Percentiles rank a stretch among this genome's conserved stretches.
These are phyloP conservation scores for Coluber constrictor DNA, from an alignment of 2,797 vertebrate species.

Conservation along the genomic window DNA sequence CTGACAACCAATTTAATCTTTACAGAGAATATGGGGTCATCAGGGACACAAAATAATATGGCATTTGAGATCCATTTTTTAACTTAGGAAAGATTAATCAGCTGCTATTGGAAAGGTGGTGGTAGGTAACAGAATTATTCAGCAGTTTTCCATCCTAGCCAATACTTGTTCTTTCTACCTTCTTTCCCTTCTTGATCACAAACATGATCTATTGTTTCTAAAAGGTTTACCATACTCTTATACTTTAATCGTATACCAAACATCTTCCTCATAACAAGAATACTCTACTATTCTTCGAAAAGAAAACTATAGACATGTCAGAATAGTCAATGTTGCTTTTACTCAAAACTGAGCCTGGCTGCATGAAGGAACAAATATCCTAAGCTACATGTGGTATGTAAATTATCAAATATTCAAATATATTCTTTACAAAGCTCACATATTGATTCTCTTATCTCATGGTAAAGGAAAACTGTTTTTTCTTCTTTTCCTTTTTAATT, in stretches of 20 bases:
- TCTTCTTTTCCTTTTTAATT: not conserved
- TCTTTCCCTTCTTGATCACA: not conserved
- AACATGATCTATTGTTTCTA: not conserved
- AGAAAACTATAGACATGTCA: not conserved
- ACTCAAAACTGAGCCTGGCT: not conserved
- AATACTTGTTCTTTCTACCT: not conserved
- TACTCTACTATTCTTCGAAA: not conserved
- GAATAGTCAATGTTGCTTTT: not conserved
- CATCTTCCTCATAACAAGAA: not conserved
- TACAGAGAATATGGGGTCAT: not conserved
- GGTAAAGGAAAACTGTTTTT: not conserved
- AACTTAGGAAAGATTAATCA: not conserved
- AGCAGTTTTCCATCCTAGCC: not conserved
- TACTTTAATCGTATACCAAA: not conserved
- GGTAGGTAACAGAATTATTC: not conserved
- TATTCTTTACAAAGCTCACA: not conserved
- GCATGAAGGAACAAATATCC: not conserved
- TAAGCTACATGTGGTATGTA: not conserved
- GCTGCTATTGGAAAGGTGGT: not conserved
- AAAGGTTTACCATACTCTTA: not conserved
- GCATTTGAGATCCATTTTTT: not conserved
- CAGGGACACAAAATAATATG: not conserved
- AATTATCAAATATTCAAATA: not conserved
- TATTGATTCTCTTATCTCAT: not conserved
- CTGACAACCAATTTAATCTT: not conserved